Base-by-base conservation (phyloP, 2,888 invertebrate genomes). In the Ectemnius continuus region DNA sequence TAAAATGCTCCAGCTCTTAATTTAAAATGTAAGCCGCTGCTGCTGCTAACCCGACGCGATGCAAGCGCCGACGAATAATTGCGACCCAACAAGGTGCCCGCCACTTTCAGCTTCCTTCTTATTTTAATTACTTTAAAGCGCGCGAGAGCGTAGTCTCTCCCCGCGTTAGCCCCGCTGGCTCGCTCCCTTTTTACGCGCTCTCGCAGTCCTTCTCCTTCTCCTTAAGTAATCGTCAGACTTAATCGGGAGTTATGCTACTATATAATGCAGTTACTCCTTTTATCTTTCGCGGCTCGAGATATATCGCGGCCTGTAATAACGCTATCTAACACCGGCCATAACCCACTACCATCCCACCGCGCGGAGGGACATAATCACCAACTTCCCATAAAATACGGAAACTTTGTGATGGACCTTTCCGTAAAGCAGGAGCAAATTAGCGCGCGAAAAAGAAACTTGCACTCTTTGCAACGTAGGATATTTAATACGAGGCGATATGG, bases 161-260 rank as follows among this genome's bases (percentile, higher is more conserved):
- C 6, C 18, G 18, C 16, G 13, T 18, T 56, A 61, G 76, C 62
- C 20, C 47, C 64, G 64, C 61, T 69, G 63, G 52, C 64, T 64
- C 60, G 59, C 67, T 73, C 77, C 77, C 73, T 71, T 70, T 65
- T 78, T 64, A 69, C 52, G 64, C 45, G 36, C 8, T 36, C 36
- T 11, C 11, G 11, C 36, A 36, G 11, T 36, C 36, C 36, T 36
- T 11, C 63, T 45, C 68, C 59, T 63, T 57, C 68, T 59, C 67
- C 62, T 66, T 61, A 56, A 76, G 76, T 75, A 78, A 82, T 83
- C 72, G 75, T 70, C 72, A 74, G 70, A 58, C 67, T 72, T 81
- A 78, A 83, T 81, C 78, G 65, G 70, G 61, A 80, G 66, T 81
- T 81, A 78, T 69, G 70, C 52, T 69, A 66, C 61, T 45, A 62